A percentile compares a stretch with the other conserved stretches of the same genome.
Evolutionary conservation across 2,113 vertebrate species (phyloP).

Genomic region (Strigops habroptila): DNA sequence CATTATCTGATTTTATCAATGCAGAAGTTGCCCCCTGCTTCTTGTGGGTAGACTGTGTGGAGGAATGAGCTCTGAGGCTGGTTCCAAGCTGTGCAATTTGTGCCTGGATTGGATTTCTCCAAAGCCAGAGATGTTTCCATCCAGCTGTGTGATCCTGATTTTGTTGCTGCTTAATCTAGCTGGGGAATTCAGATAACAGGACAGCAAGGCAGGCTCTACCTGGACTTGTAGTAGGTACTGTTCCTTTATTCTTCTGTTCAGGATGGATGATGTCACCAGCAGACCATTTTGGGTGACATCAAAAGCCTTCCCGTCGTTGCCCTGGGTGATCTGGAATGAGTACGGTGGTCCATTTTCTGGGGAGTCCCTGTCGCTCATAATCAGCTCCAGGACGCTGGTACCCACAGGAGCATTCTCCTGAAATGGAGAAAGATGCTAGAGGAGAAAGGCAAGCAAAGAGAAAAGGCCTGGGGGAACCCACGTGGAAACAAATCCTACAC

Average conservation of each 20-base stretch:
- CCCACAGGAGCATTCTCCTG: conserved; percentile 88
- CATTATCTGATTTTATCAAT: conserved; percentile 4
- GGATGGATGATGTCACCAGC: conserved; percentile 79
- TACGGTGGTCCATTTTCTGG: conserved; percentile 89
- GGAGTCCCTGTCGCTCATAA: conserved; percentile 89
- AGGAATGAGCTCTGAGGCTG: neutral
- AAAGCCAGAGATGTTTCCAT: neutral
- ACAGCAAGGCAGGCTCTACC: conserved; percentile 69
- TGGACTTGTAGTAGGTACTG: conserved; percentile 90
- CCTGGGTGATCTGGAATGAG: conserved; percentile 85
- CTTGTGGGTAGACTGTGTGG: neutral
- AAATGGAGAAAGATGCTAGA: neutral
- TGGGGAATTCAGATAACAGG: neutral
- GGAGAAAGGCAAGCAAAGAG: neutral
- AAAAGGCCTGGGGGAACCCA: neutral
- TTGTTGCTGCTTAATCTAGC: neutral
- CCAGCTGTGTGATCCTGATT: neutral
- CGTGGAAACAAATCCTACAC: neutral
- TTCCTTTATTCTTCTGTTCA: conserved; percentile 77
- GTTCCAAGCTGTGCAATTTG: neutral
- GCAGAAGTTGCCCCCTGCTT: neutral
- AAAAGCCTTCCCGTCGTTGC: conserved; percentile 86
- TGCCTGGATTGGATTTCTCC: conserved; percentile 4
- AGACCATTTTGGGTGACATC: conserved; percentile 87
- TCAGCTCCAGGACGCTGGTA: conserved; percentile 84